These are phyloP conservation scores for Drosophila peninsularis DNA, from an alignment of 2,888 invertebrate genomes.

Conservation along the genomic window DNA sequence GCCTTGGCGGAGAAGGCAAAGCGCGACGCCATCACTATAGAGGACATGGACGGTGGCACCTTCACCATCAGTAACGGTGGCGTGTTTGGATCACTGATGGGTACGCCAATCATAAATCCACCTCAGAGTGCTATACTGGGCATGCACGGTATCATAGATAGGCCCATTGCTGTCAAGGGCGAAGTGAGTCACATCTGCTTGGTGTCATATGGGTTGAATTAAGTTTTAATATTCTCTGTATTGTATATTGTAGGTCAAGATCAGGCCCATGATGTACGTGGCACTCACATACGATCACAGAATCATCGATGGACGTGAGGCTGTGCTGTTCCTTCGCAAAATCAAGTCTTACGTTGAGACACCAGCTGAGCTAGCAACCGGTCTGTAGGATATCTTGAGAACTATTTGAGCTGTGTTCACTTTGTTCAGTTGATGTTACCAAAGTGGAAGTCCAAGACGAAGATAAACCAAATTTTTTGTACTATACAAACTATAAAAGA, in stretches of 20 bases:
- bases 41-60: conserved; percentile 99
- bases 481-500: background rate
- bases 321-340: conserved; percentile 97
- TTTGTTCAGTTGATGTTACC: background rate
- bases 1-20: conserved; percentile 96
- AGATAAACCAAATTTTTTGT: conserved; percentile 34
- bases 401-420: background rate
- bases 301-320: conserved; percentile 99
- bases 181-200: conserved; percentile 85
- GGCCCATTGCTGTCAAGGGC: conserved; percentile 97
- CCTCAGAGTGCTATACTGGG: conserved; percentile 99
- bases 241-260: conserved; percentile 92
- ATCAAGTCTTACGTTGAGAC: conserved; percentile 98
- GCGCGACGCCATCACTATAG: conserved; percentile 94
- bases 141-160: conserved; percentile 98
- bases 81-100: conserved; percentile 98
- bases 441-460: background rate
- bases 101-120: conserved; percentile 99
- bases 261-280: conserved; percentile 99
- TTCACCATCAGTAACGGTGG: conserved; percentile 99
- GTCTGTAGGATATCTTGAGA: conserved; percentile 88
- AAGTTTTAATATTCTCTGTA: no score
- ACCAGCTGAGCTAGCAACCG: conserved; percentile 95
- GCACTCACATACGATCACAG: conserved; percentile 99
- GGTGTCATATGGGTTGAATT: background rate